A percentile compares a stretch with the other conserved stretches of the same genome.
Evolutionary conservation across 2,888 invertebrate species (phyloP).

Genomic region (Digitonthophagus gazella): DNA sequence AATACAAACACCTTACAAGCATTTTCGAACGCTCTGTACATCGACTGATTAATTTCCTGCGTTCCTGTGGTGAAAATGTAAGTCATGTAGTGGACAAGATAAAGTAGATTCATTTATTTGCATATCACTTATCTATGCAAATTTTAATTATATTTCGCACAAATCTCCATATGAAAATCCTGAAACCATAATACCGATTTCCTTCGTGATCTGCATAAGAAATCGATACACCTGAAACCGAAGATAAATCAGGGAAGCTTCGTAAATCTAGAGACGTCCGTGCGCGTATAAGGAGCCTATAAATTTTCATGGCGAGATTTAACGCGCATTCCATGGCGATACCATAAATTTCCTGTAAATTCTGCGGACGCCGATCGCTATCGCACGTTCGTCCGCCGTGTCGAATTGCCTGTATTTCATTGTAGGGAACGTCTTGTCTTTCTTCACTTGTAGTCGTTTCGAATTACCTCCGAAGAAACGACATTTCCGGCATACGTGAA

Average conservation of each 20-base stretch:
- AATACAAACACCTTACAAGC: too few relatives aligned
- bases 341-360: not conserved
- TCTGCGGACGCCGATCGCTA: not conserved
- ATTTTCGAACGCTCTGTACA: too few relatives aligned
- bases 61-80: too few relatives aligned
- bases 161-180: not conserved
- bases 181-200: not conserved
- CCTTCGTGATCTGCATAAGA: not conserved
- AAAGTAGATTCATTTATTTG: too few relatives aligned
- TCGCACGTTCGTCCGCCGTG: not conserved
- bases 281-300: not conserved
- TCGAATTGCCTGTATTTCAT: not conserved
- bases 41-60: too few relatives aligned
- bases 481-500: not conserved
- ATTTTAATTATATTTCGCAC: not conserved
- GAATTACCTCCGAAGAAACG: not conserved
- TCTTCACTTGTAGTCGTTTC: not conserved
- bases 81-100: too few relatives aligned
- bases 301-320: not conserved
- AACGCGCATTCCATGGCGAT: not conserved
- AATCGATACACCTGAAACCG: not conserved
- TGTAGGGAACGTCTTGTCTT: not conserved
- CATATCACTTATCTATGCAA: not conserved
- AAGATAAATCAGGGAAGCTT: not conserved
- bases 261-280: not conserved